Conservation (phyloP, 2,888 invertebrate species). For the Lacanobia oleracea region DNA sequence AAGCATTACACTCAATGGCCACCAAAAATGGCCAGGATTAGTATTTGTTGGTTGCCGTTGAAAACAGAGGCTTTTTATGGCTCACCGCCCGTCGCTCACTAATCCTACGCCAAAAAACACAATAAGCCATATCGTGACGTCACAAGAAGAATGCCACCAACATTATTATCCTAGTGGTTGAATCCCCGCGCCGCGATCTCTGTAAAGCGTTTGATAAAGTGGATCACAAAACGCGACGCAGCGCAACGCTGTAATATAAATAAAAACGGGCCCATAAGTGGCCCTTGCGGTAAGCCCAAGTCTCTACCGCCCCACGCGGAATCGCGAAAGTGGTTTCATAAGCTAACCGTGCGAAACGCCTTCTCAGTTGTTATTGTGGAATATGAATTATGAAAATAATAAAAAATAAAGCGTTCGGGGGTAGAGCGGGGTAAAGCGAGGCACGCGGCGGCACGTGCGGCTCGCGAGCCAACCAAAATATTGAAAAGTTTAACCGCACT, state of each 20-base stretch:
- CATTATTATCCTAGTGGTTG: conserved; percentile 87
- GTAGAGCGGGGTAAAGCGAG: conserved; percentile 85
- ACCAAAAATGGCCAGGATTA: conserved; percentile 76
- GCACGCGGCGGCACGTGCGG: conserved; percentile 88
- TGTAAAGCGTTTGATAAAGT: conserved; percentile 89
- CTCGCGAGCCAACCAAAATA: conserved; percentile 83
- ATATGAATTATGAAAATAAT: conserved; percentile 91
- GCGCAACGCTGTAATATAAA: conserved; percentile 86
- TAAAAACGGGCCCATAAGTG: conserved; percentile 87
- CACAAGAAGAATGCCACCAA: conserved; percentile 79
- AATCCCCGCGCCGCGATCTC: conserved; percentile 84
- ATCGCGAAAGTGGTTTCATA: conserved; percentile 86
- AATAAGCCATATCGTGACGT: conserved; percentile 83
- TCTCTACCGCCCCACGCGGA: conserved; percentile 70
- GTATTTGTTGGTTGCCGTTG: conserved; percentile 73
- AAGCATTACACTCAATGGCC: conserved; percentile 73
- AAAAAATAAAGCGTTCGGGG: conserved; percentile 85
- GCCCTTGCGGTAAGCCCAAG: conserved; percentile 87
- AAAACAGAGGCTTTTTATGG: conserved; percentile 83
- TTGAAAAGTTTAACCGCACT: conserved; percentile 88
- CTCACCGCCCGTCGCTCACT: conserved; percentile 79
- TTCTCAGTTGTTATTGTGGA: conserved; percentile 89
- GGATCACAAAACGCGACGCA: conserved; percentile 88
- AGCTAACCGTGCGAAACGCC: conserved; percentile 90
- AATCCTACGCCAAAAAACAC: conserved; percentile 87